Base-by-base conservation (phyloP, 2,113 vertebrate species). In the Haemorhous mexicanus region DNA sequence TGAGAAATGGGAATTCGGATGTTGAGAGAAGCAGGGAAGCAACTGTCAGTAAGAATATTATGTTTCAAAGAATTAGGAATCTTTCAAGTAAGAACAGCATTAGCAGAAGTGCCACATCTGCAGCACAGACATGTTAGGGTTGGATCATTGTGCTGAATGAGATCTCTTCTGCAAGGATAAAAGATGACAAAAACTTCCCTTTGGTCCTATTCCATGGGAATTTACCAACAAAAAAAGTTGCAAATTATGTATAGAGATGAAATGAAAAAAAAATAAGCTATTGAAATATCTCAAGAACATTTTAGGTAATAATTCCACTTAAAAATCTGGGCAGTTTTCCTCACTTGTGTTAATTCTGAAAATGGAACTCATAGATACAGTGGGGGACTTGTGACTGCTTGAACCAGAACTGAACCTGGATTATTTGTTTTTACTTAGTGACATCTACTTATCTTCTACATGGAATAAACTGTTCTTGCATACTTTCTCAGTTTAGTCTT, bases 101-200 rank as follows among this genome's bases (percentile, higher is more conserved):
- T 50, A 43, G 49, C 49, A 37, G 50, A 39, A 87, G 44, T 56
- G 44, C 15, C n/a, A 35, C 33, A 35, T 59, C 12, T 23, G 61
- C 20, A 74, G 44, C 18, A 4, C 39, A 35, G 69, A 20, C 27
- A 24, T 68, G 30, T 44, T 79, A 16, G 16, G n/a, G 37, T 16
- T 80, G 84, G 9, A 35, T 80, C 8, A 1, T 24, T 8, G 17
- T 0, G 0, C 28, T 66, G 59, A 50, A 35, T 35, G 49, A 15
- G 13, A 0, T 37, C 14, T 83, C 43, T 47, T 67, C 39, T 91
- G 39, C 43, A 44, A 55, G 64, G 30, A 39, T 24, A 14, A 9
- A 55, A 53, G 32, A 10, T 66, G 58, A 22, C 39, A n/a, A 63
- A 59, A 30, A 47, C 11, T 85, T 90, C 43, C 28, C 9, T 82